Base-by-base conservation (phyloP, 1,140 invertebrate species). In the Cotesia chilonis region DNA sequence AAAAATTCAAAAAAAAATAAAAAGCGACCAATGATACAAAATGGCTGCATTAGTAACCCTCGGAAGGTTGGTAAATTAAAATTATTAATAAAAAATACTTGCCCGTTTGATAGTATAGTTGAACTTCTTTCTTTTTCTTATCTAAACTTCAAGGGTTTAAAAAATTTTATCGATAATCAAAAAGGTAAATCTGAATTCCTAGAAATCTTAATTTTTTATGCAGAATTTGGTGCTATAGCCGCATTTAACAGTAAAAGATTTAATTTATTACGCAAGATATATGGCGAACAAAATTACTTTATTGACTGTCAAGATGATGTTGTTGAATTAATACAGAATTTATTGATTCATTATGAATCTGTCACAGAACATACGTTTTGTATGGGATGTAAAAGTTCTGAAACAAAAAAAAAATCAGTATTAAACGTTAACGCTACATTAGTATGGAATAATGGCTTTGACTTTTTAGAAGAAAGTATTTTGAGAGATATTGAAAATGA, bases 351-450 rank as follows among this genome's bases (percentile, higher is more conserved):
- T 61, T 36, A 36, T 61, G 28, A 61, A 10, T 28, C 59, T 28
- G 14, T 60, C 3, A 7, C 59, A 36, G 59, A 28, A 60, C 59
- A 60, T 7, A 7, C 17, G 6, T 28, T 28, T 12, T 60, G 59
- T 4, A 60, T n/a, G 1, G 17, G 17, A 17, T 59, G 59, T 20
- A 17, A 60, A 60, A 7, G 9, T 60, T 20, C 5, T 28, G 14
- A 60, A 4, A 17, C 9, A 7, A 28, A 35, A 28, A 7, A 28
- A 4, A 35, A 1, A 28, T 35, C 59, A 35, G 59, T 60, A 35
- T 28, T 60, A 12, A 61, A 60, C 28, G 59, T 60, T 20, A 60
- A 35, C 28, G 59, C 59, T 60, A 60, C 17, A 35, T 12, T 60
- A 60, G 28, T 60, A 28, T 60, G 59, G 59, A 35, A 60, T 4